These are phyloP conservation scores for Oryzias woworae DNA, from an alignment of 2,113 vertebrate species.

Conservation along the genomic window DNA sequence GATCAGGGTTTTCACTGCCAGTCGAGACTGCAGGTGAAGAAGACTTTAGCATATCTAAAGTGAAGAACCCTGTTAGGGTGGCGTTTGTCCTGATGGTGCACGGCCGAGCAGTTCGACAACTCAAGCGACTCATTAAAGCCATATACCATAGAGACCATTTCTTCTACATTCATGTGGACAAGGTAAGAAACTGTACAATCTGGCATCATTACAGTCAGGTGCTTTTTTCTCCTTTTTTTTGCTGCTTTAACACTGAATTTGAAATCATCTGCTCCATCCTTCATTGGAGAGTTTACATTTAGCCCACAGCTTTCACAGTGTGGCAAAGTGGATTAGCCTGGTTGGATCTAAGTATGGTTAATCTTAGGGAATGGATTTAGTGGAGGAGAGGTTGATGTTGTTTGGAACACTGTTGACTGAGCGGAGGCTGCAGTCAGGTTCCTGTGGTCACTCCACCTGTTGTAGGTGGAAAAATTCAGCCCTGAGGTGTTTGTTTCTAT, in stretches of 20 bases:
- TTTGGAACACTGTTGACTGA: slow-evolving; percentile 26
- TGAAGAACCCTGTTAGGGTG: slow-evolving; percentile 84
- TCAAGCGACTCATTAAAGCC: slow-evolving; percentile 93
- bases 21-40: slow-evolving; percentile 83
- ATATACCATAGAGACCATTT: slow-evolving; percentile 93
- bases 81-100: slow-evolving; percentile 95
- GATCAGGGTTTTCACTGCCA: slow-evolving; percentile 81
- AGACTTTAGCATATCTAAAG: slow-evolving; percentile 74
- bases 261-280: slow-evolving; percentile 17
- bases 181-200: slow-evolving; percentile 75
- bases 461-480: slow-evolving; percentile 27
- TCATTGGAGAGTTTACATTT: slow-evolving; percentile 39
- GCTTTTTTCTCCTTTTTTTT: no score
- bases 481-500: slow-evolving; percentile 25
- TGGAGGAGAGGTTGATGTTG: slow-evolving; percentile 22
- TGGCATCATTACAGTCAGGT: no score
- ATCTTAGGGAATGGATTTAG: slow-evolving; percentile 58
- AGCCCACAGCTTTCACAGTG: slow-evolving; percentile 33
- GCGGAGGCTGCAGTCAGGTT: slow-evolving; percentile 20
- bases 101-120: slow-evolving; percentile 89
- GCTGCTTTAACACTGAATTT: not conserved
- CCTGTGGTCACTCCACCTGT: slow-evolving; percentile 35
- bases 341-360: slow-evolving; percentile 52
- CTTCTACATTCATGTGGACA: slow-evolving; percentile 97
- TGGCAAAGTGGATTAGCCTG: slow-evolving; percentile 61